Evolutionary conservation across 1,140 invertebrate genomes (phyloP).

Genomic region (Drosophila kanapiae): DNA sequence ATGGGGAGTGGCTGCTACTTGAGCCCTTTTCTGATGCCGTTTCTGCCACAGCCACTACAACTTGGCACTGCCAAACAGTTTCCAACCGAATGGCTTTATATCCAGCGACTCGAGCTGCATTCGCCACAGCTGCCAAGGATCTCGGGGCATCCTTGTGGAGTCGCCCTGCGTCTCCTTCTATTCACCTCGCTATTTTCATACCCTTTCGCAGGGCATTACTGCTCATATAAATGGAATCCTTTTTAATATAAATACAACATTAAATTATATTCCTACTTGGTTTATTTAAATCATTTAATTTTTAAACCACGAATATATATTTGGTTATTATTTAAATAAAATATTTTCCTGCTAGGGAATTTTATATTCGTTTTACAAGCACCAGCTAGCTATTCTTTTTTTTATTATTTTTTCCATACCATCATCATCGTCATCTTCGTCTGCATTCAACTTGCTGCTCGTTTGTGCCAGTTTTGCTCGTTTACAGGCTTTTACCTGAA

Average conservation of each 20-base stretch:
- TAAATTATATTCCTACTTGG: neutral
- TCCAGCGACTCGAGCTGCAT: slow-evolving; percentile 65
- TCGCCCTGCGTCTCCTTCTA: neutral
- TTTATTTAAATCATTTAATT: neutral
- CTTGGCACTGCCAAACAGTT: slow-evolving; percentile 73
- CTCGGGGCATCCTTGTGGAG: slow-evolving; percentile 46
- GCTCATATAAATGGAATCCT: neutral
- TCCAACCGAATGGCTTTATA: slow-evolving; percentile 78
- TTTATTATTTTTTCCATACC: slow-evolving; percentile 9
- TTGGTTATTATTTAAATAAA: neutral
- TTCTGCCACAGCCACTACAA: slow-evolving; percentile 33
- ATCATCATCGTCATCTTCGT: slow-evolving; percentile 49
- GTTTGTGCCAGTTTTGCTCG: slow-evolving; percentile 79
- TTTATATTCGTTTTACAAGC: neutral
- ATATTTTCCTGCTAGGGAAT: neutral
- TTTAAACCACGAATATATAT: too few relatives aligned
- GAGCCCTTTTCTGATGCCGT: slow-evolving; percentile 31
- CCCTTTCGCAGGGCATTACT: neutral
- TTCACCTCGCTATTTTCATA: neutral
- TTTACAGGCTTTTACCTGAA: slow-evolving; percentile 83
- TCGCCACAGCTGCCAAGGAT: slow-evolving; percentile 74
- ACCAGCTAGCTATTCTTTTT: neutral
- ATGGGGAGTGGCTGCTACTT: slow-evolving; percentile 50
- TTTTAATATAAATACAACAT: neutral
- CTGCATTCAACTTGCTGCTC: slow-evolving; percentile 64